Percentiles rank a stretch among this genome's conserved stretches.
Conservation (phyloP, 2,113 vertebrate genomes). For the Chloropsis hardwickii region DNA sequence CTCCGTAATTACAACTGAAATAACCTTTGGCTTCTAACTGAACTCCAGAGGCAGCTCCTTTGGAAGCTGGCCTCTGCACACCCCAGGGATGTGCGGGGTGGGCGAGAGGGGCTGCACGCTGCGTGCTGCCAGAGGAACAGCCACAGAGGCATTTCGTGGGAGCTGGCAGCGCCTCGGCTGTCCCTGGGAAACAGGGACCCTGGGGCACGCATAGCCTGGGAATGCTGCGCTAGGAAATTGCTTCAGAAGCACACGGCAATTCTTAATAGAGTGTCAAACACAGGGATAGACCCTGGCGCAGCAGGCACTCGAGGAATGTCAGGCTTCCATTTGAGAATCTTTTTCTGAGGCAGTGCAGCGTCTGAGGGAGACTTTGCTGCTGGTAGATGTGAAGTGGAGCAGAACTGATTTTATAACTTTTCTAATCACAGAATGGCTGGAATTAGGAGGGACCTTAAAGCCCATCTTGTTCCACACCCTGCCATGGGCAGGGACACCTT, state of each 20-base stretch:
- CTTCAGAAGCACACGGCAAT: neutral
- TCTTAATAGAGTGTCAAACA: neutral
- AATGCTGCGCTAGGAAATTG: neutral
- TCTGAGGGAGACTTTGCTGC: neutral
- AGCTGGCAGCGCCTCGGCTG: neutral
- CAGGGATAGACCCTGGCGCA: neutral
- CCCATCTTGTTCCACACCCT: neutral
- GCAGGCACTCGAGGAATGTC: neutral
- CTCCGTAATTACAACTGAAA: neutral
- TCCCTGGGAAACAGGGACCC: neutral
- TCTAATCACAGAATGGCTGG: neutral
- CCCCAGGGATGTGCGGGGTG: neutral
- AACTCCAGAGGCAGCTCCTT: neutral
- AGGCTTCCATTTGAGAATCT: neutral
- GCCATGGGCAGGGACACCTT: neutral
- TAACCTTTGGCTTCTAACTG: neutral
- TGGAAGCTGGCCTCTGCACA: neutral
- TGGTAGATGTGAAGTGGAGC: neutral
- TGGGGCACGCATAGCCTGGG: neutral
- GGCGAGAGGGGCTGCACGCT: accelerated
- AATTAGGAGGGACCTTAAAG: neutral
- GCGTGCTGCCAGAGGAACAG: neutral
- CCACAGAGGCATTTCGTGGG: neutral
- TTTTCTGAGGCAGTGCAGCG: neutral
- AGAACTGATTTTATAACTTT: neutral